phyloP scores from a whole-genome alignment of 1,140 invertebrate species.

The Maconellicoccus hirsutus region DNA sequence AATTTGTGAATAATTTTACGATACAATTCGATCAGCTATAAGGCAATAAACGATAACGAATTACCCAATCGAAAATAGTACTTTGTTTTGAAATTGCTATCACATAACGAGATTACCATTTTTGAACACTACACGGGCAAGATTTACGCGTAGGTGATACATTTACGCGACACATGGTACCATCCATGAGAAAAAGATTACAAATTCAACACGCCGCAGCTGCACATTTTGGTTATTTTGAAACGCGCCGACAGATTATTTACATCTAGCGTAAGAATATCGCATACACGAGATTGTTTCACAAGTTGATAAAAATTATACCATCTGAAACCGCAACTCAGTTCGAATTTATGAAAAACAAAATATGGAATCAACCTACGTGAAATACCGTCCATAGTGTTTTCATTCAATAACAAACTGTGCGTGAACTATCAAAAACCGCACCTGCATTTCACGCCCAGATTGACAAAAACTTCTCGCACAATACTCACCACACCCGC shows the following conservation, averaged over 20 bases:
- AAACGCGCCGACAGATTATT: background rate
- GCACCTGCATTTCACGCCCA: slow-evolving; percentile 1
- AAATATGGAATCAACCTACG: background rate
- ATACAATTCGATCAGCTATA: background rate
- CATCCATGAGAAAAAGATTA: background rate
- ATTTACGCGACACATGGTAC: background rate
- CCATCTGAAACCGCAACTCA: background rate
- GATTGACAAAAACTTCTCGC: background rate
- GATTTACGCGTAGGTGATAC: background rate
- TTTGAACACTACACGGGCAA: background rate
- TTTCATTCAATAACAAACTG: background rate
- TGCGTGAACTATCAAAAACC: background rate
- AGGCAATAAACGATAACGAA: background rate
- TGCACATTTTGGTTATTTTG: background rate
- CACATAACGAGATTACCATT: background rate
- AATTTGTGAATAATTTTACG: background rate
- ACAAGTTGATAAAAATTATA: background rate
- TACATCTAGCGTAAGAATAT: background rate
- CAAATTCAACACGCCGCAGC: background rate
- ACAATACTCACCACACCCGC: slow-evolving; percentile 5
- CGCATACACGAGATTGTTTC: background rate
- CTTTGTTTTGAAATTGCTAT: no score
- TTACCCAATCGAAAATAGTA: no score
- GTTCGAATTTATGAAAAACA: background rate
- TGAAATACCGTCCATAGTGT: no score